These are phyloP conservation scores for Tromatobia lineatoria DNA, from an alignment of 2,888 invertebrate species.

Conservation along the genomic window DNA sequence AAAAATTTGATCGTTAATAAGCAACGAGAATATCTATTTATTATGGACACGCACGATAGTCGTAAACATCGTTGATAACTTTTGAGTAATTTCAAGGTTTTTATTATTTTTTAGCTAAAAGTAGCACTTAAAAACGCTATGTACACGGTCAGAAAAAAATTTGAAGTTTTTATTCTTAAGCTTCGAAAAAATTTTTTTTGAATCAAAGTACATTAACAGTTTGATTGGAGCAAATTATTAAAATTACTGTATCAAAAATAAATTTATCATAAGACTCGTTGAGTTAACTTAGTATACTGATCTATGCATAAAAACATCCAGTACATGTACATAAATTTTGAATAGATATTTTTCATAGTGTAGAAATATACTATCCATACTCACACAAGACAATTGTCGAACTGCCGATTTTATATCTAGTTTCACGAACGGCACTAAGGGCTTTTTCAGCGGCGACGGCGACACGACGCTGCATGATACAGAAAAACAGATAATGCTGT, in stretches of 20 bases:
- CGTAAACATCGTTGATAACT: too few relatives aligned
- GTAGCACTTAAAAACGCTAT: too few relatives aligned
- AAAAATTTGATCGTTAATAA: not conserved
- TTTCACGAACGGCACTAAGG: constrained; percentile 71
- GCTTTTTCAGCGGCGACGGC: constrained; percentile 74
- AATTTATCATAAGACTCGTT: too few relatives aligned
- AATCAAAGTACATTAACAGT: too few relatives aligned
- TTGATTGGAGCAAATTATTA: not conserved
- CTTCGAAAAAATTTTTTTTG: too few relatives aligned
- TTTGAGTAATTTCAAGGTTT: too few relatives aligned
- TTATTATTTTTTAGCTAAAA: too few relatives aligned
- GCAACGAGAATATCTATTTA: not conserved
- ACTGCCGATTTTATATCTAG: constrained; percentile 83
- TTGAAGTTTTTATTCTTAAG: too few relatives aligned
- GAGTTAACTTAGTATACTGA: too few relatives aligned
- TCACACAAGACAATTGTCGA: constrained; percentile 85
- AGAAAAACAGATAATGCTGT: constrained; percentile 19
- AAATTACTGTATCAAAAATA: too few relatives aligned
- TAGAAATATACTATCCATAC: constrained; percentile 25
- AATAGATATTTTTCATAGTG: not conserved
- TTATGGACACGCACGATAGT: not conserved
- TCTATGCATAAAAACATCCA: too few relatives aligned
- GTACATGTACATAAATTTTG: not conserved
- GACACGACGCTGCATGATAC: constrained; percentile 69
- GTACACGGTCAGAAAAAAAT: too few relatives aligned